Percentiles rank a stretch among this genome's conserved stretches.
These are phyloP conservation scores for Escarpia spicata DNA, from an alignment of 2,888 invertebrate species.

Conservation along the genomic window DNA sequence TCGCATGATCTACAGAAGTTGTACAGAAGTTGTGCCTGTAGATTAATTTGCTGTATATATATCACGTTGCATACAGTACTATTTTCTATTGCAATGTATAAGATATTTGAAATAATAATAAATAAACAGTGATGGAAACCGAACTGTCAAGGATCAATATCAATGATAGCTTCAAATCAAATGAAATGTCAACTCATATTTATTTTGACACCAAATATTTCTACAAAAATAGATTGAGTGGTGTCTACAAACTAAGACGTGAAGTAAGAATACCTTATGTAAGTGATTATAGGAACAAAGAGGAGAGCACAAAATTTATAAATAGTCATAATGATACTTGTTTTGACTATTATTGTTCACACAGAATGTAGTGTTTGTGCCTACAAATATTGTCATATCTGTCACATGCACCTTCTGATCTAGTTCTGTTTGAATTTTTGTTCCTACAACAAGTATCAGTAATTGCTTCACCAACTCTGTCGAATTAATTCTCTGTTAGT, in stretches of 20 bases:
- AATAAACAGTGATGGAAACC: background rate
- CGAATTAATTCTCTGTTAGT: background rate
- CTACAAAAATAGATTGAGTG: too few species aligned
- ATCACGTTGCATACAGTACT: background rate
- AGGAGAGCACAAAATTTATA: background rate
- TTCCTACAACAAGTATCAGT: background rate
- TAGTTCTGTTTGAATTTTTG: conserved; percentile 47
- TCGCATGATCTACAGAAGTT: too few species aligned
- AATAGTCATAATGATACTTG: background rate
- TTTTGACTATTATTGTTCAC: background rate
- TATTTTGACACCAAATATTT: too few species aligned
- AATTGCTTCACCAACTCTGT: background rate
- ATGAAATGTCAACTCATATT: too few species aligned
- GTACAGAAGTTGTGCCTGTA: background rate
- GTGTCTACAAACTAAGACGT: too few species aligned
- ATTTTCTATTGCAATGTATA: background rate
- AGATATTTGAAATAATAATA: background rate
- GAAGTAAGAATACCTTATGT: too few species aligned
- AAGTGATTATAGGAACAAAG: too few species aligned
- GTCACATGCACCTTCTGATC: background rate
- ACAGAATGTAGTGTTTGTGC: background rate
- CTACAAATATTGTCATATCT: background rate
- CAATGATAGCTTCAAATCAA: too few species aligned
- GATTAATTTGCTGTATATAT: background rate
- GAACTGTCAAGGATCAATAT: conserved; percentile 30